Percentiles rank a stretch among this genome's conserved stretches.
Evolutionary conservation across 2,113 vertebrate genomes (phyloP).

Genomic region (Erythrocercus mccallii): DNA sequence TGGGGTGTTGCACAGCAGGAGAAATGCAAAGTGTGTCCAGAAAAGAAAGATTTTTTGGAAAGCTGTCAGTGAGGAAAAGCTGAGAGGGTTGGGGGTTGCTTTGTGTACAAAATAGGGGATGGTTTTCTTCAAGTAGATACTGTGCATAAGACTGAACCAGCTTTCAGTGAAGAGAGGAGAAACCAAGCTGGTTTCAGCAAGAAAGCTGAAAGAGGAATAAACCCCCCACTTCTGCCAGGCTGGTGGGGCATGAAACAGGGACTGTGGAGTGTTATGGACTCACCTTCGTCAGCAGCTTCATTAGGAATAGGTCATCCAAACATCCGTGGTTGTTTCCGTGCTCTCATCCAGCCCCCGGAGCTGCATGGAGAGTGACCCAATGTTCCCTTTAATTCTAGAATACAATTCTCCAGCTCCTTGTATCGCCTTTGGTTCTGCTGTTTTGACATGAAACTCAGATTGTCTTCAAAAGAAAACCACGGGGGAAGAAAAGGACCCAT

Average conservation of each 20-base stretch:
- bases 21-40: neutral
- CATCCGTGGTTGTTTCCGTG: rapidly evolving
- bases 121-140: neutral
- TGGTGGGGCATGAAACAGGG: neutral
- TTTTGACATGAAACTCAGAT: rapidly evolving
- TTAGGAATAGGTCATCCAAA: neutral
- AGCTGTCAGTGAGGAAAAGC: neutral
- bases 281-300: rapidly evolving
- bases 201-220: neutral
- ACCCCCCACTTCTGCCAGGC: neutral
- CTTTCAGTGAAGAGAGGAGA: neutral
- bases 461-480: neutral
- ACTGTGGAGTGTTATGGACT: rapidly evolving
- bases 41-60: neutral
- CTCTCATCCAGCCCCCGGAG: neutral
- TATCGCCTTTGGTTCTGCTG: rapidly evolving
- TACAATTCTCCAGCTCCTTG: neutral
- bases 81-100: neutral
- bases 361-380: neutral
- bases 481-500: rapidly evolving
- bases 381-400: neutral
- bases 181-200: neutral
- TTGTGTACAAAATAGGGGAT: neutral
- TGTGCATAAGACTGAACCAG: neutral
- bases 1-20: neutral